Base-by-base conservation (phyloP, 2,888 invertebrate species). In the Tiliacea citrago region DNA sequence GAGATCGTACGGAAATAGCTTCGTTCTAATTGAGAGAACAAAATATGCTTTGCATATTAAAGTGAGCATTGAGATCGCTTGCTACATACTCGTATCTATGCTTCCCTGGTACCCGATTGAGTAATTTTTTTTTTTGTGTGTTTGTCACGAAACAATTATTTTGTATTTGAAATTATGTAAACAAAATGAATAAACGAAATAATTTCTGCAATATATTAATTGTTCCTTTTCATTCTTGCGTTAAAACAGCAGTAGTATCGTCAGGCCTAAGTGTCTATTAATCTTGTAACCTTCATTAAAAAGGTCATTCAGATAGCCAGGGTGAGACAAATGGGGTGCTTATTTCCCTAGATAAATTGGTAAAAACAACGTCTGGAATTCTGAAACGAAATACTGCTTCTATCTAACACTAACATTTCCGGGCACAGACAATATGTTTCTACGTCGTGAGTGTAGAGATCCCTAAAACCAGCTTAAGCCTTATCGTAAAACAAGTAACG, bases 1-100 rank as follows among this genome's bases (percentile, higher is more conserved):
- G 66, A 79, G 67, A 79, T 79, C 47, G 67, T 63, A 58, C 53
- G 75, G 71, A 80, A 79, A 75, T 65, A 68, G 10, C 49, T 58
- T 4, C 47, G 67, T 58, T 80, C 67, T 80, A 80, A 80, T 79
- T 79, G 67, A 70, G 75, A 79, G 47, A 68, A 55, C 66, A 70
- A 67, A n/a, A n/a, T n/a, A 67, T 66, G 69, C 53, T 68, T 71
- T 79, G 76, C 79, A 79, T 79, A 70, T 67, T 45, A 53, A 79
- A 57, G 9, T 71, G 24, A 67, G 18, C 62, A 67, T 47, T 55
- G 29, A 68, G 53, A 75, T 67, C 70, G 51, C 67, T 67, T 63
- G 53, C 57, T 67, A 67, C 58, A 74, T 58, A n/a, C n/a, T n/a
- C n/a, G n/a, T n/a, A 60, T n/a, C 2, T 67, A 58, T 75, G 71